A percentile compares a stretch with the other conserved stretches of the same genome.
Conservation (phyloP, 2,888 invertebrate species). For the Drosophila fungiperda region DNA sequence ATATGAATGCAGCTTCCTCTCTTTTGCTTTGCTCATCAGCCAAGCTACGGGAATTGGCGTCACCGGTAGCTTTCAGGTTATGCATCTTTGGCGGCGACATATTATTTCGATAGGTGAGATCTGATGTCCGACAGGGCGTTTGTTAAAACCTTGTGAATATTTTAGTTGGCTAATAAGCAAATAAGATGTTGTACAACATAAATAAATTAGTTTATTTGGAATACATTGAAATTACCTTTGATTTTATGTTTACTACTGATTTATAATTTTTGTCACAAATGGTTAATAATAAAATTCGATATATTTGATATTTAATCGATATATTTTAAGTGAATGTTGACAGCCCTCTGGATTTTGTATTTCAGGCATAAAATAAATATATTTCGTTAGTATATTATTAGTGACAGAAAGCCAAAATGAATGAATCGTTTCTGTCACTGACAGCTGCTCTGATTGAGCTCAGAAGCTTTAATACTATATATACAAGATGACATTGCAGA, state of each 20-base stretch:
- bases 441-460: conserved; percentile 45
- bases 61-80: background rate
- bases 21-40: background rate
- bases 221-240: background rate
- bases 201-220: background rate
- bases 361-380: background rate
- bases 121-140: background rate
- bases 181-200: background rate
- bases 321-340: background rate
- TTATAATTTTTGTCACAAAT: background rate
- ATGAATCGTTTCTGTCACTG: conserved; percentile 34
- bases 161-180: background rate
- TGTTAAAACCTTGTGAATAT: background rate
- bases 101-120: background rate
- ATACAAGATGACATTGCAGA: conserved; percentile 6
- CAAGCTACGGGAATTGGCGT: background rate
- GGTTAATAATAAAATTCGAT: background rate
- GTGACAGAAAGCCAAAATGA: conserved; percentile 27
- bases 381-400: conserved; percentile 1
- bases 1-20: background rate
- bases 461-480: conserved; percentile 17
- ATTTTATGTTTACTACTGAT: background rate
- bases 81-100: background rate
- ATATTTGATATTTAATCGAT: background rate
- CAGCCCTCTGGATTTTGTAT: background rate